Percentiles rank a stretch among this genome's conserved stretches.
These are phyloP conservation scores for Umimayanthus kanabou DNA, from an alignment of 92 coral and sea anemone species.

Conservation along the genomic window DNA sequence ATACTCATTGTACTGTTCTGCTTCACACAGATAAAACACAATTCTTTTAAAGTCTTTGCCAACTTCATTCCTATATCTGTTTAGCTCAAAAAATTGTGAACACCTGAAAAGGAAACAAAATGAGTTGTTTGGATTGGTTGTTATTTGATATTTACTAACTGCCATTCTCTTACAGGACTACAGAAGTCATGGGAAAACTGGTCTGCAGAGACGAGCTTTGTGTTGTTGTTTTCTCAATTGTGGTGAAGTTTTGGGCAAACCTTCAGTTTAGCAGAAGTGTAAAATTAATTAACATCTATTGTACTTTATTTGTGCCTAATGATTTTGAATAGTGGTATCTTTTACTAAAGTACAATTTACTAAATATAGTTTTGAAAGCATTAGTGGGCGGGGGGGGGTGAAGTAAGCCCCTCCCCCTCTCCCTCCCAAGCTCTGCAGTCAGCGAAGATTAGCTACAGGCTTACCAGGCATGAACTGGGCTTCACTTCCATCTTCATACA, in stretches of 20 bases:
- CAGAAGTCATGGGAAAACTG: conserved; percentile 13
- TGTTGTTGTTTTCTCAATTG: conserved; percentile 20
- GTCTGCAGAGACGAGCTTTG: conserved; percentile 15
- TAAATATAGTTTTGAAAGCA: too few species aligned
- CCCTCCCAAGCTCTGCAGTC: conserved; percentile 6
- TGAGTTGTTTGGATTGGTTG: conserved; percentile 5
- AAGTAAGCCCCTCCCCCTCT: background rate
- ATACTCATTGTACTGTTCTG: conserved; percentile 32
- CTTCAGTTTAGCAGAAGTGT: conserved; percentile 2
- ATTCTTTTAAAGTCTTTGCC: conserved; percentile 33
- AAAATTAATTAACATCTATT: conserved; percentile 3
- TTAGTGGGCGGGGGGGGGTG: background rate
- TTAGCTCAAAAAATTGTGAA: conserved; percentile 28
- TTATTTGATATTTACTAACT: background rate
- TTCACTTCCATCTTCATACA: conserved; percentile 58
- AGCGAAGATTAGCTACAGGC: too few species aligned
- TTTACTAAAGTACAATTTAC: too few species aligned
- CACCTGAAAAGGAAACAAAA: conserved; percentile 32
- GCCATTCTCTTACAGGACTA: conserved; percentile 26
- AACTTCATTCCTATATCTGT: conserved; percentile 26
- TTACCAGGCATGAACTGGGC: conserved; percentile 58
- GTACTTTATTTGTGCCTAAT: too few species aligned
- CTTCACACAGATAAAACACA: conserved; percentile 36
- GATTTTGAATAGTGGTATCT: too few species aligned
- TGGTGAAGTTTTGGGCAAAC: conserved; percentile 26